Base-by-base conservation (phyloP, 30 jellyfish, hydroid and myxozoan species). In the Turritopsis rubra region DNA sequence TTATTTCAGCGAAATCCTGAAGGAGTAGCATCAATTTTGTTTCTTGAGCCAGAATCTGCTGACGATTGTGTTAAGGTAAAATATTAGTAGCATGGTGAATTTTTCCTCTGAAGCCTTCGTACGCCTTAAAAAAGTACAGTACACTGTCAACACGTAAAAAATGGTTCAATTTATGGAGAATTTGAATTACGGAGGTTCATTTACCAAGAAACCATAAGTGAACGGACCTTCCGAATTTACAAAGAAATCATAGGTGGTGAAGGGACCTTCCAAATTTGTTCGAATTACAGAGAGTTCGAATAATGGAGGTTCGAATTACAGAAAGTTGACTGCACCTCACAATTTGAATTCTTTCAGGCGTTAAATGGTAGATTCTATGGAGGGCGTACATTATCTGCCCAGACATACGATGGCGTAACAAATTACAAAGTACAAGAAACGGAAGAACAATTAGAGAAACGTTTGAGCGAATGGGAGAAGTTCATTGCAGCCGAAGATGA, bases 331-430 rank as follows among this genome's bases (percentile, higher is more conserved):
- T 41, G 60, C 60, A 3, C 60, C 13, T 7, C 8, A 9, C 16
- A 0, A 68, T 23, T 68, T 54, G 29, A 28, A 65, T 26, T 30
- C 20, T 72, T 72, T 4, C 81, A 89, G 99, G 96, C 97, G 8
- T 79, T 94, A 73, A 87, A 94, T 65, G 97, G 97, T 52, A 86
- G 99, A 16, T 89, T 90, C 95, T 94, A 81, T 87, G 99, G 92
- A 22, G 96, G 96, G 9, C 71, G 68, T 52, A 82, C 80, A 18
- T 79, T 94, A 0, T 9, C 88, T 28, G 99, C 97, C 71, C 91
- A 79, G 54, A 73, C 88, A 31, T 94, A 88, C 74, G 99, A 94
- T 66, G 99, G 99, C 18, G 86, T 71, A 60, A 89, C 99, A 0
- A 83, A 89, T 77, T 94, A 87, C 82, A 95, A 94, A 75, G 92